Base-by-base conservation (phyloP, 1,140 invertebrate genomes). In the Aporrectodea caliginosa region DNA sequence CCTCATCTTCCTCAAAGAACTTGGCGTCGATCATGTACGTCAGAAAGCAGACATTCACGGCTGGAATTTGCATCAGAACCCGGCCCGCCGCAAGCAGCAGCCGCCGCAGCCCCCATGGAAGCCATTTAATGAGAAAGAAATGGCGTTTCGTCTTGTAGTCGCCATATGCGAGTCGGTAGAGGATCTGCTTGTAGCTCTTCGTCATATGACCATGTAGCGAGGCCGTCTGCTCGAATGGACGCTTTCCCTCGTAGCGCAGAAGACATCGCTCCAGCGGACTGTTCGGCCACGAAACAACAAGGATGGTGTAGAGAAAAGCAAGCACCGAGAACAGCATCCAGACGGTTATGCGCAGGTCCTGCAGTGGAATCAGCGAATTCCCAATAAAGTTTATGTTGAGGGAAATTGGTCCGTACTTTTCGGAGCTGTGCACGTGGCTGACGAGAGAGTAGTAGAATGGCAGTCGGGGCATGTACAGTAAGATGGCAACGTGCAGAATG, bases 251-350 rank as follows among this genome's bases (percentile, higher is more conserved):
- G 70, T 78, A 35, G 27, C 77, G 68, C 27, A 79, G 27, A 16
- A 79, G 73, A 70, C 78, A 79, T 12, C 43, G 43, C 22, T 81
- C 80, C 33, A 81, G 35, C 6, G 80, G 77, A 43, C 71, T 78
- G 71, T 78, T 73, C 27, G 76, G 75, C 77, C 76, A 74, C 30
- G 80, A 73, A 30, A 81, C 32, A 22, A 81, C n/a, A 30, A 81
- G 70, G 33, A 81, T 35, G 30, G 76, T 78, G 43, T 81, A 81
- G 69, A 78, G 22, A 43, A 81, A 81, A 27, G 80, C 69, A 32
- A 81, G 29, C 1, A 81, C 29, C 1, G 80, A 78, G 68, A 81
- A 81, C 30, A 81, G n/a, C 35, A 73, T 78, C 80, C 80, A 81
- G 27, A 81, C 1, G 29, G 35, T 35, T 27, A 73, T 29, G 31